Conservation (phyloP, 1,140 invertebrate species). For the Galleria mellonella region DNA sequence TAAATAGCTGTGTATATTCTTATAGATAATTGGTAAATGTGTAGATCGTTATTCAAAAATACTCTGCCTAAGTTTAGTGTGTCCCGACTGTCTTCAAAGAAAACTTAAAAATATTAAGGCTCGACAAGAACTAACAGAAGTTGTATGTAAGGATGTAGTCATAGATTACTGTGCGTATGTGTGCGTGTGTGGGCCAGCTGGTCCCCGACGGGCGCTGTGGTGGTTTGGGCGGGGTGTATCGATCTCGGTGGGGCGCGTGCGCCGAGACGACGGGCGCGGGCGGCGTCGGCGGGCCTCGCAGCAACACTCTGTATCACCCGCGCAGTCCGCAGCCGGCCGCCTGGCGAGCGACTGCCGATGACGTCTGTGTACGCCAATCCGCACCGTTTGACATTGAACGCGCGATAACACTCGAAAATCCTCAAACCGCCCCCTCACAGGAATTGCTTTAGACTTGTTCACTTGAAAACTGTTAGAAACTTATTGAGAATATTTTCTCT, state of each 20-base stretch:
- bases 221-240: constrained; percentile 66
- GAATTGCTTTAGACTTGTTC: constrained; percentile 52
- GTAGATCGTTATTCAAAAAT: background rate
- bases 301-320: constrained; percentile 34
- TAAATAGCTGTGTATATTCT: background rate
- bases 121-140: constrained; percentile 22
- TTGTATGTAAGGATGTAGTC: constrained; percentile 38
- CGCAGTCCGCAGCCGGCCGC: constrained; percentile 65
- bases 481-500: background rate
- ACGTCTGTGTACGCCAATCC: constrained; percentile 5
- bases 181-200: constrained; percentile 16
- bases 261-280: constrained; percentile 38
- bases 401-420: constrained; percentile 52
- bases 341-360: constrained; percentile 43
- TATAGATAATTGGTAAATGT: no score
- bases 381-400: constrained; percentile 52
- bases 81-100: constrained; percentile 9
- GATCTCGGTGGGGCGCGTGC: constrained; percentile 64
- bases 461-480: constrained; percentile 34
- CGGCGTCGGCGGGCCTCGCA: constrained; percentile 34
- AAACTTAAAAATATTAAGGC: constrained; percentile 37
- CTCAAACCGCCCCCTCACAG: constrained; percentile 43
- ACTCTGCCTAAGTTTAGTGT: constrained; percentile 18
- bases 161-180: constrained; percentile 21
- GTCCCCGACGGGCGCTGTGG: constrained; percentile 31